These are phyloP conservation scores for Chaetoderma sp. DNA, from an alignment of 2,888 invertebrate species.

Conservation along the genomic window DNA sequence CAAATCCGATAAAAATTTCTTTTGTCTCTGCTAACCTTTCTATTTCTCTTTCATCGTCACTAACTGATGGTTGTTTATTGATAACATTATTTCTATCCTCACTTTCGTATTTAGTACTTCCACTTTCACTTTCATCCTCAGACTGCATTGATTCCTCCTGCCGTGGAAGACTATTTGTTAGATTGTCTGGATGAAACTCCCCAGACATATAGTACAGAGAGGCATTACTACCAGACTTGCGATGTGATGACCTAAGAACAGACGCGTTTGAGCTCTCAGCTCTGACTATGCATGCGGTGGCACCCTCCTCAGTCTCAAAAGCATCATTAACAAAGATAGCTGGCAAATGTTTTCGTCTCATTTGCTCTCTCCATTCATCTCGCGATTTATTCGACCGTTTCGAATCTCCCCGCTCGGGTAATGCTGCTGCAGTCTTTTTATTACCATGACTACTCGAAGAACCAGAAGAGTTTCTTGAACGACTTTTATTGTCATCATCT, in stretches of 20 bases:
- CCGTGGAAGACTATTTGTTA: conserved; percentile 37
- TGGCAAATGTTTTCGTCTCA: conserved; percentile 54
- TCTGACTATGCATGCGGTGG: neutral
- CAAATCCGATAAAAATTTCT: too few species aligned
- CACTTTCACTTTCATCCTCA: conserved; percentile 41
- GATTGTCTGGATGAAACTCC: conserved; percentile 49
- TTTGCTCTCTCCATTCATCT: conserved; percentile 52
- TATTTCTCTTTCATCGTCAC: neutral
- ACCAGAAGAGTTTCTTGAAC: too few species aligned
- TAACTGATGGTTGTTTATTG: conserved; percentile 4
- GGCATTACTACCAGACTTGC: conserved; percentile 6
- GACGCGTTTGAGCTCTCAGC: neutral
- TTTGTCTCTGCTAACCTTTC: too few species aligned
- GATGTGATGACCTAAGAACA: neutral
- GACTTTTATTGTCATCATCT: too few species aligned
- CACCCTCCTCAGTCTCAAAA: conserved; percentile 37
- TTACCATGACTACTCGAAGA: too few species aligned
- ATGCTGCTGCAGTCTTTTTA: too few species aligned
- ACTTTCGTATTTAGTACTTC: conserved; percentile 39
- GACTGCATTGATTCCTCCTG: conserved; percentile 3
- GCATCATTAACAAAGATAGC: conserved; percentile 53
- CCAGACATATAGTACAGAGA: conserved; percentile 48
- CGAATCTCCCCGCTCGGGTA: too few species aligned
- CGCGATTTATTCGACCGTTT: conserved; percentile 43
- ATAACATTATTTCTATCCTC: conserved; percentile 47